Percentiles rank a stretch among this genome's conserved stretches.
phyloP scores from a whole-genome alignment of 2,113 vertebrate genomes.

The Phocoena phocoena region DNA sequence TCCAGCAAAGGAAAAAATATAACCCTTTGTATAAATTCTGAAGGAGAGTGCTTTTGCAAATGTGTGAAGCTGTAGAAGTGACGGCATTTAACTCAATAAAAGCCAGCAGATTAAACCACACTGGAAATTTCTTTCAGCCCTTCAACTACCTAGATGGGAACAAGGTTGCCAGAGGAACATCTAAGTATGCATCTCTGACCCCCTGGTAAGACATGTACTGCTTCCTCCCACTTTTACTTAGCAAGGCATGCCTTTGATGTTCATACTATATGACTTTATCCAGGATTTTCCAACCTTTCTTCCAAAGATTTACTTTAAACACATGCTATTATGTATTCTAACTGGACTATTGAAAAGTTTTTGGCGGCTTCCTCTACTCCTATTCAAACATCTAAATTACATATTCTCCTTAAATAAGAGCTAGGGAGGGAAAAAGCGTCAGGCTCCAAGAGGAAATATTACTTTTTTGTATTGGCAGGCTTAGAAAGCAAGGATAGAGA shows the following conservation, averaged over 20 bases:
- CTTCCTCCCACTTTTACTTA: conserved; percentile 9
- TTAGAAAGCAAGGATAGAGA: conserved; percentile 54
- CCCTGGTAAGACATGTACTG: not conserved
- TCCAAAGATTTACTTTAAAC: conserved; percentile 60
- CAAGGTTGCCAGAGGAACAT: not conserved
- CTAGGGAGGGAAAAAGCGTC: conserved; percentile 21
- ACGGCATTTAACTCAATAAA: conserved; percentile 42
- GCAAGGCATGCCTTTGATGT: not conserved
- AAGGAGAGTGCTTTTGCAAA: not conserved
- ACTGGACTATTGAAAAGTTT: conserved; percentile 55
- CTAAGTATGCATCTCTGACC: not conserved
- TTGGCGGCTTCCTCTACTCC: conserved; percentile 57
- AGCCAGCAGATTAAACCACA: not conserved
- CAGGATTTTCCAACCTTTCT: conserved; percentile 57
- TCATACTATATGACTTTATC: not conserved
- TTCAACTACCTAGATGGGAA: not conserved
- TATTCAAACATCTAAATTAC: conserved; percentile 63
- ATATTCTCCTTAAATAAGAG: conserved; percentile 66
- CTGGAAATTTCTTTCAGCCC: not conserved
- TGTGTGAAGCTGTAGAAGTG: not conserved
- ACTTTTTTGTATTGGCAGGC: conserved; percentile 36
- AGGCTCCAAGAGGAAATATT: conserved; percentile 58
- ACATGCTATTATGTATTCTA: conserved; percentile 42
- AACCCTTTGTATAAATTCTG: conserved; percentile 15
- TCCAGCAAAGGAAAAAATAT: not conserved